These are phyloP conservation scores for Hoplostethus atlanticus DNA, from an alignment of 2,797 vertebrate species.

Conservation along the genomic window DNA sequence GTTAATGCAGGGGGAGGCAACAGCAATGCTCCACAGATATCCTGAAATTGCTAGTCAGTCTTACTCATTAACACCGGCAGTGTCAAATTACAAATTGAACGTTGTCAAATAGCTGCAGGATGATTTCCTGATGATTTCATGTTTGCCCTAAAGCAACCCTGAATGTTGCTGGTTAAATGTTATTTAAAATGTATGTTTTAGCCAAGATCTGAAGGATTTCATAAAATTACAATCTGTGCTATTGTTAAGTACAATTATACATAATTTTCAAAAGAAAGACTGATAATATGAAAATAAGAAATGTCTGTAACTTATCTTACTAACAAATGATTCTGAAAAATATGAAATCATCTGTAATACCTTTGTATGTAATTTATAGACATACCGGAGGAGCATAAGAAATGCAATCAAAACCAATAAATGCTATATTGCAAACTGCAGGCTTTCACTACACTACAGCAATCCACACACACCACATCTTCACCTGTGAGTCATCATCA, in stretches of 20 bases:
- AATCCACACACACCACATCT: conserved; percentile 14
- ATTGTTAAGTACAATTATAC: neutral
- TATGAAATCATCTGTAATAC: neutral
- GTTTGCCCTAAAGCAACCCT: conserved; percentile 2
- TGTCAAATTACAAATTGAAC: conserved; percentile 36
- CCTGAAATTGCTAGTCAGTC: conserved; percentile 48
- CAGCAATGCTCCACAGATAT: conserved; percentile 16
- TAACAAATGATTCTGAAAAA: neutral
- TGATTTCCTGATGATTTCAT: conserved; percentile 9
- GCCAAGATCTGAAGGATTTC: neutral
- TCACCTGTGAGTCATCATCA: conserved; percentile 46
- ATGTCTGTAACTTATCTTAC: neutral
- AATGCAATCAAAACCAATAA: neutral
- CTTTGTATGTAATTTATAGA: neutral
- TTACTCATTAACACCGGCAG: conserved; percentile 27
- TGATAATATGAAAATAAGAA: neutral
- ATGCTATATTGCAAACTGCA: neutral
- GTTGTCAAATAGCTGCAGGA: conserved; percentile 1
- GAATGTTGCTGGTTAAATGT: neutral
- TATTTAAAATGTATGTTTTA: neutral
- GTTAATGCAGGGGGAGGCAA: conserved; percentile 72
- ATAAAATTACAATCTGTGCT: neutral
- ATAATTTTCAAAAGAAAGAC: neutral
- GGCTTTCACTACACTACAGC: conserved; percentile 4
- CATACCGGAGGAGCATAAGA: neutral